Conservation (phyloP, 2,888 invertebrate genomes). For the Stenichneumon culpator region DNA sequence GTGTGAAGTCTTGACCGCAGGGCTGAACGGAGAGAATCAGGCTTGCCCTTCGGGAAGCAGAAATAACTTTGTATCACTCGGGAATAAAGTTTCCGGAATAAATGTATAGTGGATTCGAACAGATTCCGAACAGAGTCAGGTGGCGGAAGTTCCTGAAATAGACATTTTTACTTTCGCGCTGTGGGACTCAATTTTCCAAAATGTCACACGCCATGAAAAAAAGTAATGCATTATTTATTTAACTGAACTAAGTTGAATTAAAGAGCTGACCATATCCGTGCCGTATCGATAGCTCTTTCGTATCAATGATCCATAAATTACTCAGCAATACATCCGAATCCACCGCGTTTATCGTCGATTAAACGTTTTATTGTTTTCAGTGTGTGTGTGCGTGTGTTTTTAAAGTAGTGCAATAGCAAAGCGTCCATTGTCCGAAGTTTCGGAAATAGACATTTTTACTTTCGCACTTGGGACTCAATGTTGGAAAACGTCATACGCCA, state of each 20-base stretch:
- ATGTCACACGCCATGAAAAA: neutral
- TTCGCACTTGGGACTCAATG: no score
- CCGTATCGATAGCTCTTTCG: neutral
- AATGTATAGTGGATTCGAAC: neutral
- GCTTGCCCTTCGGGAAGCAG: neutral
- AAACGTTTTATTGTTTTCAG: neutral
- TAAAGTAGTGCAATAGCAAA: no score
- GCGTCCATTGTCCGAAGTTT: no score
- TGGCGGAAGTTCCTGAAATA: neutral
- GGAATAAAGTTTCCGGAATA: conserved; percentile 16
- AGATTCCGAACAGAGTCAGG: neutral
- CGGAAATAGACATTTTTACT: no score
- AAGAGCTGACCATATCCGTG: neutral
- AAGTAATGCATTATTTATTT: neutral
- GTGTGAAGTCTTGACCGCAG: conserved; percentile 11
- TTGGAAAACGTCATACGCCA: no score
- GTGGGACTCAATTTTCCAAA: neutral
- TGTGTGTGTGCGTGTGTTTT: no score
- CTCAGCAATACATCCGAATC: no score
- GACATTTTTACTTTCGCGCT: conserved; percentile 1
- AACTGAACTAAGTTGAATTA: neutral
- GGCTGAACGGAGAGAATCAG: neutral
- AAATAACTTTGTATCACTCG: neutral
- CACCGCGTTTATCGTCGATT: no score
- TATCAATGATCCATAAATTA: no score